Evolutionary conservation across 2,888 invertebrate genomes (phyloP), one percentile per base, ranked within the genome.

Genomic region (Petrophora chlorosata): DNA sequence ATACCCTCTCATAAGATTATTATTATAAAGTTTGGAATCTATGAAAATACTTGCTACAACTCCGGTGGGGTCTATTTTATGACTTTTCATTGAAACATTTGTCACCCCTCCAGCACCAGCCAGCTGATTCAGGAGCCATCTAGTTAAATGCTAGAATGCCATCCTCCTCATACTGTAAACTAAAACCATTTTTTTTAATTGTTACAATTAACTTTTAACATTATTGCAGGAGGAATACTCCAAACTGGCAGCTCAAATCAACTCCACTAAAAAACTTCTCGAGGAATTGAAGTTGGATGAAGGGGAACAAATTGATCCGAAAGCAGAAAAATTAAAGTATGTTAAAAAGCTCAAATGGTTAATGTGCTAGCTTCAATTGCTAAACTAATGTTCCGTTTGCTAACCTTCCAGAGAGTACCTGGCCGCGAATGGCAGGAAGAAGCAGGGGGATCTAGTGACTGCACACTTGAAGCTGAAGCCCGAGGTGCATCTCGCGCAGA

Each of bases 401-500:
- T n/a, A n/a, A n/a, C n/a, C 54, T 67, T 70, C 2, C 67, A 90
- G 89, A 56, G 88, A 88, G 54, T 79, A 82, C 28, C 54, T 90
- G 10, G 62, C 79, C 9, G 62, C 65, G 9, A 74, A 61, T 23
- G 63, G 73, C 10, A 82, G 79, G 46, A 83, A 82, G 69, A 85
- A 80, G 51, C 75, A 76, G 32, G 86, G 85, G 0, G 83, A 82
- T 8, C 25, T 85, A 0, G 92, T 92, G 56, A 90, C 93, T 0
- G 83, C 92, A 0, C 85, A 90, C 34, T 79, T 92, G 5, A 90
- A 91, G 34, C 78, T 92, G 1, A 91, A 90, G 48, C 85, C 90
- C 0, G 88, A 89, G 56, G 81, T 83, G 1, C 84, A 79, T 33
- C 90, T 97, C 53, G 93, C 93, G 7, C 94, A 96, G 66, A 94